phyloP scores from a whole-genome alignment of 2,113 vertebrate species.

The Heptranchias perlo region DNA sequence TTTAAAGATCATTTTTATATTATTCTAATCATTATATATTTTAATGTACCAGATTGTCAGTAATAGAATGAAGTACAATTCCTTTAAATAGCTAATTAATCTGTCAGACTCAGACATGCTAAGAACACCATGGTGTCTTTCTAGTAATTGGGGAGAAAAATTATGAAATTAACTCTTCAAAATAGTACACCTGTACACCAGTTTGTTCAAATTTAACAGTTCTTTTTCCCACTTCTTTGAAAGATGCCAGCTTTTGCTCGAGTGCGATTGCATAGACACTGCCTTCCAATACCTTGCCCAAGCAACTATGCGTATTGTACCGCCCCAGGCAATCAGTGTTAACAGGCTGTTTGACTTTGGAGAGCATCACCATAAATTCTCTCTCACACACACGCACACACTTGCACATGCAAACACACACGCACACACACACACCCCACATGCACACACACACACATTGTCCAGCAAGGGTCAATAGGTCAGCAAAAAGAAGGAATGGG shows the following conservation, averaged over 20 bases:
- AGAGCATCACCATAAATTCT: neutral
- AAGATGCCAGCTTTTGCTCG: neutral
- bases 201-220: neutral
- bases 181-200: neutral
- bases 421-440: neutral
- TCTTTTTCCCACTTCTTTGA: neutral
- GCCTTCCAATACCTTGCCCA: neutral
- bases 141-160: neutral
- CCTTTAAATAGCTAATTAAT: neutral
- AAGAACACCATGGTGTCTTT: neutral
- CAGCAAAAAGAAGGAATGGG: neutral
- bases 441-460: neutral
- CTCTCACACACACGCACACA: neutral
- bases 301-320: neutral
- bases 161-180: slow-evolving; percentile 13
- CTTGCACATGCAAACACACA: neutral
- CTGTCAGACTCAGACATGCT: neutral
- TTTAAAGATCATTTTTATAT: neutral
- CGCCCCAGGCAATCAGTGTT: neutral
- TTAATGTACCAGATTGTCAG: neutral
- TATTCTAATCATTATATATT: neutral
- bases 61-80: neutral
- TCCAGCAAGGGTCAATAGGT: neutral
- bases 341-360: neutral
- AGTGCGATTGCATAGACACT: neutral